Evolutionary conservation across 2,113 vertebrate species (phyloP), one percentile per base, ranked within the genome.

Genomic region (Odobenus rosmarus): DNA sequence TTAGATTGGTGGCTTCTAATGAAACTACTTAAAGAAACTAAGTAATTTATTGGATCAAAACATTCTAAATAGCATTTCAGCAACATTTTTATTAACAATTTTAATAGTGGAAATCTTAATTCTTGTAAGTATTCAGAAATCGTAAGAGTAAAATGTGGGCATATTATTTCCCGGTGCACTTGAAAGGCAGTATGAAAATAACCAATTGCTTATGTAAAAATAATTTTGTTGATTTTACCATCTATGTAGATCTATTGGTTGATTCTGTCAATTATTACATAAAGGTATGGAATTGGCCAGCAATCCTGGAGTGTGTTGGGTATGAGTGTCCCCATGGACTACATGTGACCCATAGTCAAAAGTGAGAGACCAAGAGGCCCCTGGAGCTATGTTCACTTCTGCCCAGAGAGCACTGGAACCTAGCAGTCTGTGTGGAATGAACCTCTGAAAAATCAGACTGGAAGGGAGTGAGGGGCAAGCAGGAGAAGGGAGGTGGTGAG

Each of bases 1-100:
- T 92, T 72, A 80, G 53, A 80, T 80, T 39, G 26, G 15, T 87
- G 23, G 31, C 42, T 72, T 80, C 62, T 87, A 80, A 71, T 62
- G 79, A 87, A 90, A 84, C 28, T 84, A 39, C 61, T 59, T 91
- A 49, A 83, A 42, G 31, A 36, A 84, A 59, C 42, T 82, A 42
- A 88, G 64, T 55, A 72, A 57, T 4, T 74, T 72, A 74, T 2
- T 92, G 36, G 42, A 55, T 82, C 55, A 88, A 88, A 92, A 76
- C 53, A 87, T 82, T 74, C 49, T 74, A 80, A 96, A 19, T 74
- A 81, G 5, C n/a, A 64, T 62, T 92, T 72, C 62, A 88, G 16
- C 53, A 92, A 46, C n/a, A 74, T 88, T 82, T 96, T 74, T 24
- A 64, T 92, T 96, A 96, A 18, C 46, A 67, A 16, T 71, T 80